A percentile compares a stretch with the other conserved stretches of the same genome.
Conservation (phyloP, 1,140 invertebrate genomes). For the Procambarus clarkii region DNA sequence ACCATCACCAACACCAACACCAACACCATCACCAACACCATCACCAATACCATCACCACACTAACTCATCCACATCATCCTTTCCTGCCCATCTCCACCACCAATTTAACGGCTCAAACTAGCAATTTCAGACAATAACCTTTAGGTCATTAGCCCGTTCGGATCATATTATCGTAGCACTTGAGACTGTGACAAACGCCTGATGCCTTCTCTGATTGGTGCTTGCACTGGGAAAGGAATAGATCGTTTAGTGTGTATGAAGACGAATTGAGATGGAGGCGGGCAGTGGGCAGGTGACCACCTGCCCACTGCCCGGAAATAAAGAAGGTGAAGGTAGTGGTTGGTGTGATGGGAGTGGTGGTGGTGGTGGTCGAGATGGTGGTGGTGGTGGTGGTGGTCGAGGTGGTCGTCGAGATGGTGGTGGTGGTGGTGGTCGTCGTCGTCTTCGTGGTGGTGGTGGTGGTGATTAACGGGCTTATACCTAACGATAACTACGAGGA, state of each 20-base stretch:
- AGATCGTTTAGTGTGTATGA: background rate
- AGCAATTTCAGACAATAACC: background rate
- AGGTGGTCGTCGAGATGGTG: too few relatives aligned
- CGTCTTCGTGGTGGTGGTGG: too few relatives aligned
- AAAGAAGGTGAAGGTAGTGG: background rate
- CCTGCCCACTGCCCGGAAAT: too few relatives aligned
- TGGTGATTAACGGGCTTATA: too few relatives aligned
- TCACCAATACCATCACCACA: background rate
- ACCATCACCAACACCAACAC: too few relatives aligned
- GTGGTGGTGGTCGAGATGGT: too few relatives aligned
- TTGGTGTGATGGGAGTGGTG: background rate
- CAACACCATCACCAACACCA: background rate
- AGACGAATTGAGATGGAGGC: background rate
- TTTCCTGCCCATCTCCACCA: background rate
- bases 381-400: too few relatives aligned
- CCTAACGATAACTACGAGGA: too few relatives aligned
- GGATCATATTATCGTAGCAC: background rate
- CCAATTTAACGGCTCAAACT: background rate
- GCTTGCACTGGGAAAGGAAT: background rate
- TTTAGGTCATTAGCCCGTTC: background rate
- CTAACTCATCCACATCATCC: background rate
- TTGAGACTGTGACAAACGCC: background rate
- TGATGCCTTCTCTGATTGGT: background rate
- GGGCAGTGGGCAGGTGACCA: background rate
- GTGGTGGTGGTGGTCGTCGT: too few relatives aligned